A percentile compares a stretch with the other conserved stretches of the same genome.
These are phyloP conservation scores for Hipposideros armiger DNA, from an alignment of 2,113 vertebrate genomes.

Conservation along the genomic window DNA sequence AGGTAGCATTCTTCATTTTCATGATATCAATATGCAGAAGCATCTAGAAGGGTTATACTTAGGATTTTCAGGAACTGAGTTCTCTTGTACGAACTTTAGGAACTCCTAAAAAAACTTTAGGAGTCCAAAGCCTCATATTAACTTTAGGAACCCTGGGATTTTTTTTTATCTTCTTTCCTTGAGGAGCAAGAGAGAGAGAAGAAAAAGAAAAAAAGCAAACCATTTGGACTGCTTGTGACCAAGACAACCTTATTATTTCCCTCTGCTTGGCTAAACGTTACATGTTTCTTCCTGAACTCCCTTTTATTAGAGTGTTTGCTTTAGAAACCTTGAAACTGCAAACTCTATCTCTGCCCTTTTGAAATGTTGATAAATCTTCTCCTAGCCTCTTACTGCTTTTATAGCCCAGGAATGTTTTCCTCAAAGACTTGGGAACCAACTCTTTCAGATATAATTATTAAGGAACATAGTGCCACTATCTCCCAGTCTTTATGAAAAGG, in stretches of 20 bases:
- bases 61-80: background rate
- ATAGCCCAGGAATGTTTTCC: too few species aligned
- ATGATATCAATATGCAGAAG: background rate
- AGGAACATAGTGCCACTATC: background rate
- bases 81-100: background rate
- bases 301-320: background rate
- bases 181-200: background rate
- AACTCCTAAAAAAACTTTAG: background rate
- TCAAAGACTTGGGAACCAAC: background rate
- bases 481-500: background rate
- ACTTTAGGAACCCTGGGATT: background rate
- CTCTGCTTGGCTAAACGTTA: background rate
- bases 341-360: background rate
- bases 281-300: background rate
- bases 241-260: background rate
- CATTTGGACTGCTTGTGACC: background rate
- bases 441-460: background rate
- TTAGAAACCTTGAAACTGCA: background rate
- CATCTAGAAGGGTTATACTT: background rate
- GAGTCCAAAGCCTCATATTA: background rate
- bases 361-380: background rate
- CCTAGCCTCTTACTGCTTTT: background rate
- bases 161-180: background rate
- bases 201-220: background rate
- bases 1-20: background rate